These are phyloP conservation scores for Drosophila meridiana DNA, from an alignment of 2,888 invertebrate genomes.

Conservation along the genomic window DNA sequence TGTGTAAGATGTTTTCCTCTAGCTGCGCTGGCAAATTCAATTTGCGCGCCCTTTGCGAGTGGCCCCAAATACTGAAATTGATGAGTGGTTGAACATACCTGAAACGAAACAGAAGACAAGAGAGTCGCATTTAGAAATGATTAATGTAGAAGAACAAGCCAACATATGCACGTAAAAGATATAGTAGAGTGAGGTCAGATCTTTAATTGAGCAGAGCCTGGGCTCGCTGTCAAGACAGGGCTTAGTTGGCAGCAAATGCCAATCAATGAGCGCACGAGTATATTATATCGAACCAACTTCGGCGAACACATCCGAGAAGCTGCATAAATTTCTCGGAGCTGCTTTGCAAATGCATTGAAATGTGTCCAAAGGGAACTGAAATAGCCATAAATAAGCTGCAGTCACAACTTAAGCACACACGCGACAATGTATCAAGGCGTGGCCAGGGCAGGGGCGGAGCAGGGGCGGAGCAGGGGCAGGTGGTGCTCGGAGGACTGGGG, in stretches of 20 bases:
- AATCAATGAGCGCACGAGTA: slow-evolving; percentile 8
- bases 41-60: slow-evolving; percentile 54
- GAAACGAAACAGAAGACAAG: slow-evolving; percentile 49
- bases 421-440: slow-evolving; percentile 16
- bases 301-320: slow-evolving; percentile 20
- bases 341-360: slow-evolving; percentile 78
- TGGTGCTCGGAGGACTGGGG: not conserved
- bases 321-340: slow-evolving; percentile 47
- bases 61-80: slow-evolving; percentile 62
- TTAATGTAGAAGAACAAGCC: slow-evolving; percentile 14
- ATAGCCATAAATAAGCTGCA: slow-evolving; percentile 80
- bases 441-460: not conserved
- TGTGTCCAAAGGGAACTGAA: slow-evolving; percentile 82
- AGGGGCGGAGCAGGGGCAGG: not conserved
- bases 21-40: slow-evolving; percentile 51
- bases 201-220: not conserved
- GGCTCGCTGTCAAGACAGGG: not conserved
- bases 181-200: not conserved
- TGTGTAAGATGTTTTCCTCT: slow-evolving; percentile 39
- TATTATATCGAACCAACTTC: not conserved
- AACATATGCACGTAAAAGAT: not conserved
- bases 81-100: slow-evolving; percentile 65
- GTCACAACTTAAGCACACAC: slow-evolving; percentile 37
- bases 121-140: slow-evolving; percentile 41
- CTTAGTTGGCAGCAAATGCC: not conserved